These are phyloP conservation scores for Reticulitermes speratus DNA, from an alignment of 1,140 invertebrate species.

Conservation along the genomic window DNA sequence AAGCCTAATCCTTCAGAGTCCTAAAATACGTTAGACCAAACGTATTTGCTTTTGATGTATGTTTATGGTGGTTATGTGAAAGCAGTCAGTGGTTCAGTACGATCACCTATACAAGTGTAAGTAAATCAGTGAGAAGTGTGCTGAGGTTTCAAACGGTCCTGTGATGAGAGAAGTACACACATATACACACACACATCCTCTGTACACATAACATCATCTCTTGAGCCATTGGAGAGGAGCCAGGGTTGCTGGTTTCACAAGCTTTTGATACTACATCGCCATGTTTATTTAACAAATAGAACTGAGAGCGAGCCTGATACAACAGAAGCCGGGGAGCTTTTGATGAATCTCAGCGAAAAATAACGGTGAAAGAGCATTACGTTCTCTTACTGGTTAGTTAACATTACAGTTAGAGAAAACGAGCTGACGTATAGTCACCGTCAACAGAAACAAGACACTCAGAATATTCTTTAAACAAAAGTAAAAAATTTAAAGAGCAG, in stretches of 20 bases:
- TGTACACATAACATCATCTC: not conserved
- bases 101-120: not conserved
- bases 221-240: not conserved
- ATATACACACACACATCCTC: not conserved
- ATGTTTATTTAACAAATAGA: constrained; percentile 20
- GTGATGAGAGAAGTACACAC: not conserved
- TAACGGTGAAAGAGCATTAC: not conserved
- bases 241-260: not conserved
- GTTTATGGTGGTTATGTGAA: not conserved
- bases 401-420: not conserved
- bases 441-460: not conserved
- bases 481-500: too few species aligned
- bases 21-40: too few species aligned
- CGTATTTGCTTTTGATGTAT: too few species aligned
- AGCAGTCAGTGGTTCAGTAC: not conserved
- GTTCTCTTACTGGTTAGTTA: not conserved
- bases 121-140: not conserved
- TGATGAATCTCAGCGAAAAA: not conserved
- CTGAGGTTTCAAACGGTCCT: not conserved
- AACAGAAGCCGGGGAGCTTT: not conserved
- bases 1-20: too few species aligned
- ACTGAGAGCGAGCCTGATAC: not conserved
- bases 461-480: too few species aligned
- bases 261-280: not conserved
- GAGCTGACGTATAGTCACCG: not conserved